Evolutionary conservation across 2,888 invertebrate species (phyloP), one percentile per base, ranked within the genome.

Genomic region (Hyalella azteca): DNA sequence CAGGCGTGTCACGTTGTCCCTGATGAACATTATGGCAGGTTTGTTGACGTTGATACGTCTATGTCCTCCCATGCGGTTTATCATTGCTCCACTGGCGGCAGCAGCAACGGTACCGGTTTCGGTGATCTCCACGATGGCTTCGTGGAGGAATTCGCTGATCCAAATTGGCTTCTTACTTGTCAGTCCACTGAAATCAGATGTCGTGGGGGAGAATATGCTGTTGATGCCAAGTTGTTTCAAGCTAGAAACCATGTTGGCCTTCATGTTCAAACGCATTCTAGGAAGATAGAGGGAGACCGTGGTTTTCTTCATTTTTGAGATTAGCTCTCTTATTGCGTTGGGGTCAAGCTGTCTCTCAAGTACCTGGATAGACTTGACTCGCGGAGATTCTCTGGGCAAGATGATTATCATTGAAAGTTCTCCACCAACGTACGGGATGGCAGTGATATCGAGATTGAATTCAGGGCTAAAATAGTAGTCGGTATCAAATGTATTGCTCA

Each of bases 11-110:
- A 89, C 88, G 84, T 92, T 91, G 81, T 90, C 89, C 84, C 92
- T 90, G 83, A 94, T 93, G 86, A 93, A 92, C 87, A 93, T 92
- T 81, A 92, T 89, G 87, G 93, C 94, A 0, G 94, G 94, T 41
- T 92, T 90, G 86, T 93, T 91, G 0, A 91, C 92, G 81, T 90
- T 89, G 83, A 90, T 89, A 32, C 79, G 49, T n/a, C 32, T 32
- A 7, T 50, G 59, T 15, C 73, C 59, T 9, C 81, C 84, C 15
- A 84, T 79, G 0, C 84, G 75, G 50, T 82, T 80, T 5, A 81
- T 40, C 1, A 73, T 77, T 5, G 66, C 73, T 0, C 66, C 77
- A 1, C 80, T 79, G 5, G 81, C 81, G 4, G 84, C 81, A 15
- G 84, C 84, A 11, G 84, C 84, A 39, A 75, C 81, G 1, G 84